These are phyloP conservation scores for Oreotragus oreotragus DNA, from an alignment of 2,113 vertebrate genomes.

Conservation along the genomic window DNA sequence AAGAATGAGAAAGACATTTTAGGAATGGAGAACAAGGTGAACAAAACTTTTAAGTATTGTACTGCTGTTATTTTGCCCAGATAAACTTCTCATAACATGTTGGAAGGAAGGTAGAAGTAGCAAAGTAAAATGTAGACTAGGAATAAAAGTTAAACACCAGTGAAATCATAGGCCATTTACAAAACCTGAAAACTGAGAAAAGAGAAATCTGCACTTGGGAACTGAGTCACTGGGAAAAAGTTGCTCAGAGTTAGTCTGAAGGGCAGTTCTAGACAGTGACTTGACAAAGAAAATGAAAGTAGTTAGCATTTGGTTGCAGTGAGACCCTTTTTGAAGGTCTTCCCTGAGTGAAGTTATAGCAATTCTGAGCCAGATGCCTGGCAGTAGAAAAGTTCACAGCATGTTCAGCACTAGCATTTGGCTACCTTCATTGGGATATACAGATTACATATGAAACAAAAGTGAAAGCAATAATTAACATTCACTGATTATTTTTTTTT, in stretches of 20 bases:
- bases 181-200: not conserved
- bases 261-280: not conserved
- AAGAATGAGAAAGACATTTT: not conserved
- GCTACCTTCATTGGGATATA: not conserved
- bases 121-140: not conserved
- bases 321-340: not conserved
- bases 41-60: not conserved
- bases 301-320: not conserved
- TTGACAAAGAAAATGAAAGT: not conserved
- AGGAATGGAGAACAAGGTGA: not conserved
- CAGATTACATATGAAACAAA: not conserved
- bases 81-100: not conserved
- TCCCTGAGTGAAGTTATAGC: not conserved
- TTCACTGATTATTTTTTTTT: no score
- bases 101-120: not conserved
- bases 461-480: not conserved
- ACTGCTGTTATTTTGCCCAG: not conserved
- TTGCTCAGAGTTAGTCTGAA: not conserved
- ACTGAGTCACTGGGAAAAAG: not conserved
- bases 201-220: not conserved
- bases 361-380: not conserved
- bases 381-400: not conserved
- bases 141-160: not conserved
- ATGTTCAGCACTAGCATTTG: not conserved
- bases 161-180: not conserved